These are phyloP conservation scores for Rynchops niger DNA, from an alignment of 2,113 vertebrate genomes.

Conservation along the genomic window DNA sequence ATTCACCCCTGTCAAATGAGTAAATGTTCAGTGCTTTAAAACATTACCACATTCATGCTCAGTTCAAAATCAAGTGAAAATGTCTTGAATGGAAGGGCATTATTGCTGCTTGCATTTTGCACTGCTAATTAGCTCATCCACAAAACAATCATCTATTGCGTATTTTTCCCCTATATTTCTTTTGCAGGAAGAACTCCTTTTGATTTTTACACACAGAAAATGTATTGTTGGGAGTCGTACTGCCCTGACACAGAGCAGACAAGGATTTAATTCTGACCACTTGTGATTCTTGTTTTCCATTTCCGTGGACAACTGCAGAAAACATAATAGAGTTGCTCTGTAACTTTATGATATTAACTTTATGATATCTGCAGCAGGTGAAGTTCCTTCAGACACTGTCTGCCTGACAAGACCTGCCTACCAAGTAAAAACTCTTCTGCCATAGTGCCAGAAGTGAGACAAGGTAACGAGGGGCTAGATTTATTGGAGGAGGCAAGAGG, in stretches of 20 bases:
- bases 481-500: not conserved
- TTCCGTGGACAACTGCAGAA: not conserved
- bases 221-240: not conserved
- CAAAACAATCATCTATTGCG: not conserved
- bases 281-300: not conserved
- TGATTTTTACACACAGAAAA: not conserved
- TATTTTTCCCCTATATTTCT: not conserved
- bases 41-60: not conserved
- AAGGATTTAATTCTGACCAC: not conserved
- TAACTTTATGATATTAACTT: not conserved
- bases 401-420: not conserved
- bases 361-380: not conserved
- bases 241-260: not conserved
- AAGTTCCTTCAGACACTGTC: not conserved
- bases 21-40: constrained; percentile 19
- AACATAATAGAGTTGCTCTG: not conserved
- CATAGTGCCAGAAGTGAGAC: not conserved
- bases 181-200: not conserved
- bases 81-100: not conserved
- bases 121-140: not conserved
- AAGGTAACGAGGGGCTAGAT: not conserved
- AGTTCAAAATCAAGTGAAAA: constrained; percentile 14
- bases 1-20: constrained; percentile 26
- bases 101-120: not conserved
- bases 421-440: not conserved